Base-by-base conservation (phyloP, 2,888 invertebrate species). In the Bembecia ichneumoniformis region DNA sequence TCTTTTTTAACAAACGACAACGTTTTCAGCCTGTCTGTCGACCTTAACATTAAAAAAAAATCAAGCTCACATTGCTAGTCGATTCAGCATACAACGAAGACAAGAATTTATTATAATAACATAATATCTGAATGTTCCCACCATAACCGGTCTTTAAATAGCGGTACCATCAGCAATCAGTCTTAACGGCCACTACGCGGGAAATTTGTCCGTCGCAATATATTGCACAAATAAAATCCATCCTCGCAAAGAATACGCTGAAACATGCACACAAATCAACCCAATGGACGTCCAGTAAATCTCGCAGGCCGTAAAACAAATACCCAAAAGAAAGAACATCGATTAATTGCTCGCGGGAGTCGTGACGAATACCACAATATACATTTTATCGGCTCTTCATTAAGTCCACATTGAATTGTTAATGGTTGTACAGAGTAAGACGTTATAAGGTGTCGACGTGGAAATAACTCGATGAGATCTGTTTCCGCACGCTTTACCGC, bases 301-400 rank as follows among this genome's bases (percentile, higher is more conserved):
- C 82, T 79, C 63, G 54, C 51, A 55, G 64, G 58, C 74, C 72
- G 75, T 83, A 82, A 82, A 77, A 63, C 63, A 73, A 73, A 71
- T 64, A 55, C 63, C 69, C 65, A 74, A 81, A 82, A 77, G 74
- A 74, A 72, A 72, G 69, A 69, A 66, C 57, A 59, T 57, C 71
- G 77, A 83, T 82, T 83, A 83, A 84, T 84, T 81, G 75, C 77
- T 58, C 63, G n/a, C n/a, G 58, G 65, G 67, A 66, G 67, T 69
- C 71, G 72, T 79, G 80, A 82, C 73, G 79, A 77, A 80, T 74
- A 69, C 67, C 72, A 74, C 80, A 74, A 77, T 84, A 81, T 80
- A 82, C 77, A 80, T 83, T 80, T 84, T 84, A 83, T 84, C 82
- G 67, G 71, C 70, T 82, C 78, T 77, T 82, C 81, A 86, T 84